Base-by-base conservation (phyloP, 92 coral and sea anemone species). In the Virgularia gustaviana region DNA sequence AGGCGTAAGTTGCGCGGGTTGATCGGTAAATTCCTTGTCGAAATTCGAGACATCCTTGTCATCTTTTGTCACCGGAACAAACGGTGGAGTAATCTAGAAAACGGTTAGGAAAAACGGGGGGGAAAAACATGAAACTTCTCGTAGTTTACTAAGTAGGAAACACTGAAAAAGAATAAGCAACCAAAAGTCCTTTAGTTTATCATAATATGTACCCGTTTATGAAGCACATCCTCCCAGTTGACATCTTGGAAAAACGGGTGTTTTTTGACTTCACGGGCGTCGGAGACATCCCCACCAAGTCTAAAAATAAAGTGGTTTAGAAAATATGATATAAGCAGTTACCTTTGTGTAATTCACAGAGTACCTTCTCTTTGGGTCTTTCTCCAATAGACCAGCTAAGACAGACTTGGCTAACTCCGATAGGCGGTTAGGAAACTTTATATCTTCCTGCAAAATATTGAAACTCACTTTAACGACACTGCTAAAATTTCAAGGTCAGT, bases 21-120 rank as follows among this genome's bases (percentile, higher is more conserved):
- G 96, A 22, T 49, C 87, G 0, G 97, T 91, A 78, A 91, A 91
- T 61, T 91, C 97, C 77, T 84, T 90, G 60, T 91, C 97, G 83
- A 91, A 91, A 58, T 91, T 82, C 20, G 97, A 91, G 9, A 82
- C 89, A 74, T 91, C 97, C 33, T 95, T 87, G 47, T 80, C 92
- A 18, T 88, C 85, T 75, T 86, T 88, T 41, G 88, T 89, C 31
- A 81, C 86, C 25, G 97, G 97, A 39, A 78, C 85, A 70, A 81
- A 91, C 0, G 97, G 95, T 23, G 97, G 97, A 65, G 86, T 88
- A n/a, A 88, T 66, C 97, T 90, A 75, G 13, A 60, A 55, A 39
- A 15, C 13, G 30, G 13, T 19, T 16, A 12, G 8, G 12, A 44
- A 20, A 54, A 18, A 71, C 8, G 31, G 19, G 47, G 27, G 7